phyloP scores from a whole-genome alignment of 2,113 vertebrate species.

The Atherinomorus stipes region DNA sequence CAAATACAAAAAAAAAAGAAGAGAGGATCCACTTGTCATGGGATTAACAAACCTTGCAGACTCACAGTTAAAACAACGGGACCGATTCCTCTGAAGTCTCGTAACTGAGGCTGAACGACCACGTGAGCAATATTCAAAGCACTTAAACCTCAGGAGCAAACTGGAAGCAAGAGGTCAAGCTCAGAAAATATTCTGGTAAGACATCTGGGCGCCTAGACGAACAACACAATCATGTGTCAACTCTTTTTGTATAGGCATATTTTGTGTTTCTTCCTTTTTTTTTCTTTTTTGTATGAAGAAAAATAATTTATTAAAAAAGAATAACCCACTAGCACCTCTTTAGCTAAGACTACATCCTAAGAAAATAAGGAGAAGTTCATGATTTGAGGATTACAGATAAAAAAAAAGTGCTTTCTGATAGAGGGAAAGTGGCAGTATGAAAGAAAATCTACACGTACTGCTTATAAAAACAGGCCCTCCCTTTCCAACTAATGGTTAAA shows the following conservation, averaged over 20 bases:
- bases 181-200: conserved; percentile 49
- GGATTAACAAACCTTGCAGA: conserved; percentile 11
- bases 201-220: conserved; percentile 56
- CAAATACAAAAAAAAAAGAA: conserved; percentile 14
- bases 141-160: conserved; percentile 49
- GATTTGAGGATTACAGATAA: conserved; percentile 50
- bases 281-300: conserved; percentile 48
- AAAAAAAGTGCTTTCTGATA: conserved; percentile 64
- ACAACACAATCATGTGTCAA: conserved; percentile 74
- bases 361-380: conserved; percentile 58
- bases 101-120: conserved; percentile 17
- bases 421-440: conserved; percentile 58
- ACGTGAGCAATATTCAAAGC: conserved; percentile 23
- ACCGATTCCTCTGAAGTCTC: conserved; percentile 13
- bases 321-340: conserved; percentile 73
- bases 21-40: neutral
- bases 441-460: conserved; percentile 61
- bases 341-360: conserved; percentile 58
- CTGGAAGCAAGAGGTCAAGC: conserved; percentile 55
- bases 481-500: conserved; percentile 62
- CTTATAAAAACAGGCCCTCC: conserved; percentile 55
- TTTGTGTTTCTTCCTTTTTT: conserved; percentile 28
- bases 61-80: conserved; percentile 11
- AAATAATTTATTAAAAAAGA: conserved; percentile 54
- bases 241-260: conserved; percentile 55